Conservation (phyloP, 37 sponge, comb jelly and placozoan genomes). For the Chondrosia reniformis region DNA sequence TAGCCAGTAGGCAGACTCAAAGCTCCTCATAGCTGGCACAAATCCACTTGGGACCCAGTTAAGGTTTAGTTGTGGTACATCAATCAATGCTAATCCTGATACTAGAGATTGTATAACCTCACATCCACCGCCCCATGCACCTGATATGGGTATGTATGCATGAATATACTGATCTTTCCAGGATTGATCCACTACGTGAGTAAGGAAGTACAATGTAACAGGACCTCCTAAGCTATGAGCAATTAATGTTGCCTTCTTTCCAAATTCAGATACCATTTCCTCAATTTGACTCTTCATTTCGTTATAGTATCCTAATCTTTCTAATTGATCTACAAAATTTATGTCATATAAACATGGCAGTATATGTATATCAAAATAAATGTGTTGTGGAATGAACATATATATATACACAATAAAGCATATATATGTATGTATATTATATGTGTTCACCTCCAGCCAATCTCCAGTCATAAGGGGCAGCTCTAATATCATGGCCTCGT, state of each 20-base stretch:
- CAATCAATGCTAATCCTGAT: neutral
- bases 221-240: constrained; percentile 54
- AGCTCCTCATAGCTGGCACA: neutral
- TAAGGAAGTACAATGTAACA: constrained; percentile 43
- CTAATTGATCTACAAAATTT: too few species aligned
- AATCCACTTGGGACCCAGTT: neutral
- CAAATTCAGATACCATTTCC: constrained; percentile 26
- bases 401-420: too few species aligned
- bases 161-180: constrained; percentile 66
- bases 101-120: neutral
- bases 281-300: constrained; percentile 24
- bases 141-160: constrained; percentile 42
- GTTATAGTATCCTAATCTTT: constrained; percentile 26
- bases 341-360: too few species aligned
- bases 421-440: too few species aligned
- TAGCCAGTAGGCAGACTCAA: constrained; percentile 6
- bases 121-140: constrained; percentile 39
- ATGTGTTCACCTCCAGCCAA: too few species aligned
- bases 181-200: constrained; percentile 23
- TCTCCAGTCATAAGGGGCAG: too few species aligned
- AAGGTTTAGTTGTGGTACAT: neutral
- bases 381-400: too few species aligned
- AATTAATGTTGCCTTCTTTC: constrained; percentile 29
- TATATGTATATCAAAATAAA: too few species aligned
- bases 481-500: too few species aligned